phyloP scores from a whole-genome alignment of 2,888 invertebrate species.

The Oxystoma pomonae region DNA sequence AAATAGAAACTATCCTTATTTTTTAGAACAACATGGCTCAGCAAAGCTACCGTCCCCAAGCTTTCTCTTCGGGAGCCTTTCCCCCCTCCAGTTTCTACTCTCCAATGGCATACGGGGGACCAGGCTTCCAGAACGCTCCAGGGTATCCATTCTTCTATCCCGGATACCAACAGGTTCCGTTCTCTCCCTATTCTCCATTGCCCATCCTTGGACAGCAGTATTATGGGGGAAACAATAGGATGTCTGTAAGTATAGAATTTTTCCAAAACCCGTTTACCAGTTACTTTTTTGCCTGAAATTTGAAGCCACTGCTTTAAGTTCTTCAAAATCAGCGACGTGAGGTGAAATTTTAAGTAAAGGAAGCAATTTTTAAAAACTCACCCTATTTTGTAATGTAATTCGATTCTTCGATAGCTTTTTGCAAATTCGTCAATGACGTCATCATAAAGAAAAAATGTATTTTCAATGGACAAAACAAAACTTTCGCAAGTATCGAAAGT shows the following conservation, averaged over 20 bases:
- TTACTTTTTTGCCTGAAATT: too few species aligned
- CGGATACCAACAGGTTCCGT: conserved; percentile 45
- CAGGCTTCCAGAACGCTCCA: conserved; percentile 10
- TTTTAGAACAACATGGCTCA: conserved; percentile 39
- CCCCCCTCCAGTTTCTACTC: conserved; percentile 37
- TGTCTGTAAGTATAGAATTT: conserved; percentile 56
- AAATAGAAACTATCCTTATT: too few species aligned
- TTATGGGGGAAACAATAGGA: conserved; percentile 47
- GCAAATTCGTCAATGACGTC: too few species aligned
- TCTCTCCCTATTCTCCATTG: conserved; percentile 37
- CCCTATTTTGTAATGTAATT: too few species aligned
- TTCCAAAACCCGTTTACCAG: background rate
- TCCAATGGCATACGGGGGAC: conserved; percentile 33
- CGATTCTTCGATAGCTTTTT: too few species aligned
- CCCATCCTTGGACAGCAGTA: conserved; percentile 47
- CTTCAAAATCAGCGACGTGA: too few species aligned
- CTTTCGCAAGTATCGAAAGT: too few species aligned
- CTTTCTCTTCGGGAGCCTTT: conserved; percentile 32
- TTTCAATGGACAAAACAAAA: too few species aligned
- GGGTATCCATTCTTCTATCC: conserved; percentile 47
- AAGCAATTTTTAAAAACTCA: too few species aligned
- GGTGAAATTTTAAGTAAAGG: too few species aligned
- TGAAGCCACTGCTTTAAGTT: too few species aligned
- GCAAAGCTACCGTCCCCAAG: conserved; percentile 50
- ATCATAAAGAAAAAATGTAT: too few species aligned